These are phyloP conservation scores for Ispidina lecontei DNA, from an alignment of 2,797 vertebrate genomes.

Conservation along the genomic window DNA sequence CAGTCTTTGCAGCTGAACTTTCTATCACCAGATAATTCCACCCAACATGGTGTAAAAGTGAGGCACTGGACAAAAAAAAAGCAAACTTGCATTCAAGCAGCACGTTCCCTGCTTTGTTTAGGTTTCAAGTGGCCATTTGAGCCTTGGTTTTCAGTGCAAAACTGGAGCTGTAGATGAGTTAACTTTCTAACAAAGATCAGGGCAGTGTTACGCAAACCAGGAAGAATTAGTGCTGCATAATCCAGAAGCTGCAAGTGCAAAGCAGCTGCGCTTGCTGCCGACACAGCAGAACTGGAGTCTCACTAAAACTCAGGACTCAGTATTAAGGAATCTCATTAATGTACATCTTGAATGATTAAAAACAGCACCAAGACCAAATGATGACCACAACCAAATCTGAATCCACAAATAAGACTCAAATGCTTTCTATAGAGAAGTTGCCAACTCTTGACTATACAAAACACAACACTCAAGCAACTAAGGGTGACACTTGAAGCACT, in stretches of 20 bases:
- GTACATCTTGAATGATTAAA: neutral
- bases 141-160: neutral
- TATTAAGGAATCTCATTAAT: neutral
- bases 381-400: neutral
- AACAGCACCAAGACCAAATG: neutral
- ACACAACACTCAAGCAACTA: neutral
- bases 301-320: neutral
- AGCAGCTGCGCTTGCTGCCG: accelerated
- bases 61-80: accelerated
- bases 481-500: neutral
- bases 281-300: neutral
- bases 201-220: neutral
- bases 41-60: neutral
- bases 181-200: neutral
- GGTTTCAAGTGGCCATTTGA: neutral
- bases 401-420: neutral
- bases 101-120: neutral
- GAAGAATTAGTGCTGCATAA: neutral
- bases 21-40: neutral
- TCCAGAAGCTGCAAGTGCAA: neutral
- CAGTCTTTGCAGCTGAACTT: neutral
- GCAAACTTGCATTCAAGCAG: accelerated
- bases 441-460: neutral
- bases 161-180: neutral
- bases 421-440: neutral